Conservation (phyloP, 1,140 invertebrate genomes). For the Agrypnia vestita region DNA sequence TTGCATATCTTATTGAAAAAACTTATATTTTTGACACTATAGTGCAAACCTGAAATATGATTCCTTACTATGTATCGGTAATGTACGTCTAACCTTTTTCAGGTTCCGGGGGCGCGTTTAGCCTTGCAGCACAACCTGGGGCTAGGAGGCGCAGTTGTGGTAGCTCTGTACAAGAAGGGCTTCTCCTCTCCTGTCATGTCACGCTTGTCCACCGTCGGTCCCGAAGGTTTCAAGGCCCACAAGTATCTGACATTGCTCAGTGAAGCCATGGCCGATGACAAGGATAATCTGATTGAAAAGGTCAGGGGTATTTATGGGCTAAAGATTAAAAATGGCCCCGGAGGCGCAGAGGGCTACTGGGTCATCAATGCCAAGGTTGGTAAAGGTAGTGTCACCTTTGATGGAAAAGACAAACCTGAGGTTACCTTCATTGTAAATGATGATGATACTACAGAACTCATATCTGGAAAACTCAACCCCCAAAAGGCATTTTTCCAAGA, state of each 20-base stretch:
- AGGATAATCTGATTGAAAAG: slow-evolving; percentile 87
- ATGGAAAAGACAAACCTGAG: slow-evolving; percentile 91
- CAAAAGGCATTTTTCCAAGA: slow-evolving; percentile 99
- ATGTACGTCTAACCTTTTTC: slow-evolving; percentile 51
- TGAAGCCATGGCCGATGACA: slow-evolving; percentile 86
- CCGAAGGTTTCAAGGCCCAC: slow-evolving; percentile 82
- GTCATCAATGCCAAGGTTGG: slow-evolving; percentile 92
- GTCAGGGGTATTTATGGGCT: slow-evolving; percentile 92
- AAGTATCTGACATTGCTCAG: slow-evolving; percentile 87
- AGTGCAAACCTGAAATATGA: too few relatives aligned
- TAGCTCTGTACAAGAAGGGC: slow-evolving; percentile 91
- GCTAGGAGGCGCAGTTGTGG: slow-evolving; percentile 94
- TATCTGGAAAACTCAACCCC: slow-evolving; percentile 92
- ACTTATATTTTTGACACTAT: too few relatives aligned
- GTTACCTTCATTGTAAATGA: slow-evolving; percentile 92
- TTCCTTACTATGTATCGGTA: neutral
- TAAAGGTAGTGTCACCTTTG: slow-evolving; percentile 87
- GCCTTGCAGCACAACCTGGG: slow-evolving; percentile 98
- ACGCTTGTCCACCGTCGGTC: slow-evolving; percentile 67
- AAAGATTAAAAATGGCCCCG: slow-evolving; percentile 85
- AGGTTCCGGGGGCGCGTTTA: slow-evolving; percentile 86
- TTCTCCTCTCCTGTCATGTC: slow-evolving; percentile 75
- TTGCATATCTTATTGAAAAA: too few relatives aligned
- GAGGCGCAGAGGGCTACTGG: slow-evolving; percentile 88
- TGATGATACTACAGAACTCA: slow-evolving; percentile 88